Conservation (phyloP, 1,140 invertebrate species). For the Ectropis grisescens region DNA sequence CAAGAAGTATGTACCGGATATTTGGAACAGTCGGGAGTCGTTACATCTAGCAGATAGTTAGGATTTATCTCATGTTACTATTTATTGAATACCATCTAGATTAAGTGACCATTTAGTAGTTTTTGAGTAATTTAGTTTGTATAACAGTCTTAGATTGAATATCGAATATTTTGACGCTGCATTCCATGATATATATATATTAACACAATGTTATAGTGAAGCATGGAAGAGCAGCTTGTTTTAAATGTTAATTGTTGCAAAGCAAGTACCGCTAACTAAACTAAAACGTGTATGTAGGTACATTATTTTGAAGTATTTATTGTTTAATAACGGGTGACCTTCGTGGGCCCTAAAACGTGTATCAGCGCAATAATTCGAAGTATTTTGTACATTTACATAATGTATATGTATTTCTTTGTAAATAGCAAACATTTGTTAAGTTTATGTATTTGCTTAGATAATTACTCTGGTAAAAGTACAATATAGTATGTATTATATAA, state of each 20-base stretch:
- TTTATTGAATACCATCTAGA: conserved; percentile 14
- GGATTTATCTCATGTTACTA: conserved; percentile 11
- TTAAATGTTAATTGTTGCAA: background rate
- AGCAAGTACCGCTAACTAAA: background rate
- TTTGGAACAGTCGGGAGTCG: too few relatives aligned
- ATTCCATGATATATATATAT: background rate
- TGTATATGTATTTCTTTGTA: conserved; percentile 39
- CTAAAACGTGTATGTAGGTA: background rate
- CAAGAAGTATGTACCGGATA: too few relatives aligned
- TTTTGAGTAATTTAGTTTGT: too few relatives aligned
- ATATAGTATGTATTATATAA: conserved; percentile 21
- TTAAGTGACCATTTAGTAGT: conserved; percentile 5
- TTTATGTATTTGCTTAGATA: conserved; percentile 12
- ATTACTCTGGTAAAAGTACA: conserved; percentile 29
- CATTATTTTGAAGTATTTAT: background rate
- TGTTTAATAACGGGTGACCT: background rate
- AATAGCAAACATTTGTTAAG: conserved; percentile 25
- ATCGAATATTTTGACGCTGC: background rate
- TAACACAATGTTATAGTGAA: background rate
- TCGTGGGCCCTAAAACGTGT: conserved; percentile 21
- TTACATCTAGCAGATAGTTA: too few relatives aligned
- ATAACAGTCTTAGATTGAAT: too few relatives aligned
- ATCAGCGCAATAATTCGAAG: conserved; percentile 39
- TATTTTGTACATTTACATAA: conserved; percentile 31
- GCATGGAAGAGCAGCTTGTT: background rate